Conservation (phyloP, 2,888 invertebrate genomes). For the Willowsia nigromaculata region DNA sequence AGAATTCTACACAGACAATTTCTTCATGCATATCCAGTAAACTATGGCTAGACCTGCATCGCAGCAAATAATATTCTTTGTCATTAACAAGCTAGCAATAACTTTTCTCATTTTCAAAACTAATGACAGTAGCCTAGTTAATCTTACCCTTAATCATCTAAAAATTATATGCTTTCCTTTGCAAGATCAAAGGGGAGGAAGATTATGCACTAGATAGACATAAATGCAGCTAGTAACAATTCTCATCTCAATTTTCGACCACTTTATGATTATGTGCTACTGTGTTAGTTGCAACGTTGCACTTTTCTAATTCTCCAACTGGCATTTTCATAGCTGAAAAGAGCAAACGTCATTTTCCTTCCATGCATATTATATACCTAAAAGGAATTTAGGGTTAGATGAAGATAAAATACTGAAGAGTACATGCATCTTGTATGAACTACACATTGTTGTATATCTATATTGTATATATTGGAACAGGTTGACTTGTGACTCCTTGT, state of each 20-base stretch:
- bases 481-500: constrained; percentile 32
- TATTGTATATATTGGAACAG: background rate
- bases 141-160: background rate
- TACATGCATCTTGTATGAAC: no score
- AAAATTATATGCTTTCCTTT: background rate
- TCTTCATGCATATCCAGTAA: background rate
- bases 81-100: background rate
- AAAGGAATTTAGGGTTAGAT: background rate
- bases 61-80: background rate
- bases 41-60: no score
- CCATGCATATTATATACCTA: background rate
- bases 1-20: background rate
- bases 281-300: background rate
- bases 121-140: background rate
- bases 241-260: constrained; percentile 1
- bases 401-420: no score
- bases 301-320: background rate
- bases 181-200: background rate
- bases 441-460: no score
- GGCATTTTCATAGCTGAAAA: background rate
- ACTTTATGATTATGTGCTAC: constrained; percentile 35
- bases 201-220: background rate
- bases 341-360: background rate
- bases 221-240: constrained; percentile 34
- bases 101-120: background rate